Evolutionary conservation across 2,888 invertebrate genomes (phyloP), one percentile per base, ranked within the genome.

Genomic region (Xanthia togata): DNA sequence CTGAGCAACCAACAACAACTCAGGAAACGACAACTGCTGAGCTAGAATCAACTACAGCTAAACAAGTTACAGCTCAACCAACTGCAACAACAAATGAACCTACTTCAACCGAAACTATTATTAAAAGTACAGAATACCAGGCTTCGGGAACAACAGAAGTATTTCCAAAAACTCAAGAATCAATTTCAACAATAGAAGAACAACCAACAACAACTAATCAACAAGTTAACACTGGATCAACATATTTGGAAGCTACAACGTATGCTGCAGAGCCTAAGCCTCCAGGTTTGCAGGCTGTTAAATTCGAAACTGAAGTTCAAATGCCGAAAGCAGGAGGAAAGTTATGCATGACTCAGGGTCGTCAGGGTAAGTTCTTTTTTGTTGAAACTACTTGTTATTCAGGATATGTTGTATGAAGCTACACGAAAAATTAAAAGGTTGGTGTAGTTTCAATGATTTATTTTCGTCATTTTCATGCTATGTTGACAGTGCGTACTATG

Each of bases 321-420:
- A 63, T 82, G 1, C 74, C 76, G 0, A 86, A 84, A 20, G 78
- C 83, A 11, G 92, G 92, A 0, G 92, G 92, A 0, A 92, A 92
- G 64, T 65, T 92, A 0, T 86, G 85, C 3, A n/a, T 89, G 0
- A 85, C 81, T 23, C 88, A 91, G 17, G 91, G 90, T 0, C 87
- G 84, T 20, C 88, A 79, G 62, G 88, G 92, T 92, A 75, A 83
- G 87, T 81, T 14, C 1, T 4, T 44, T 26, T 20, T 35, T 23
- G 12, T 44, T 2, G 31, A 35, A 57, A 57, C 59, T 0, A 41
- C 4, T 67, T 23, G 2, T 65, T 65, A 20, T 47, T 2, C 4
- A 12, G 17, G 50, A 2, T 50, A 50, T 50, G 20, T 20, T 50
- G 6, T 20, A 50, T 50, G 50, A 50, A 20, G 1, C 47, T 47